These are phyloP conservation scores for Deilephila elpenor DNA, from an alignment of 2,888 invertebrate species.

Conservation along the genomic window DNA sequence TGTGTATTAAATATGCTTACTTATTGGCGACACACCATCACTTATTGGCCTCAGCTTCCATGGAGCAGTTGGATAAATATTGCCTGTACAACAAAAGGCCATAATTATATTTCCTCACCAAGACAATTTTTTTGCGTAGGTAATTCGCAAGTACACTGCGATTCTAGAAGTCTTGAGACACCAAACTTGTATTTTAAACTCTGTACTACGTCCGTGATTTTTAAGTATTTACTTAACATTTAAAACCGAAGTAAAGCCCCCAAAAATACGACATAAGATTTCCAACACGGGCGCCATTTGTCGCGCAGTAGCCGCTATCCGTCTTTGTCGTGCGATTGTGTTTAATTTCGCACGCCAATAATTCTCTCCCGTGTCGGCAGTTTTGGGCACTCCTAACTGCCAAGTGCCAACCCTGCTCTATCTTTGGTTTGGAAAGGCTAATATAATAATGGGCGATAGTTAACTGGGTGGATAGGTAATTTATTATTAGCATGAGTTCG, in stretches of 20 bases:
- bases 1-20: no score
- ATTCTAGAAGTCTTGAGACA: no score
- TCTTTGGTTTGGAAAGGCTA: slow-evolving; percentile 27
- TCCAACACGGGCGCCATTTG: slow-evolving; percentile 2
- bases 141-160: no score
- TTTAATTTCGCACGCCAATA: slow-evolving; percentile 32
- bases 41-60: no score
- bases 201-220: no score
- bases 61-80: no score
- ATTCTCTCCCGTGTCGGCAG: slow-evolving; percentile 27
- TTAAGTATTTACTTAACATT: no score
- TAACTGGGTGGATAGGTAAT: neutral
- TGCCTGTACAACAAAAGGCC: no score
- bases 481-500: neutral
- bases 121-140: no score
- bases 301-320: slow-evolving; percentile 20
- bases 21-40: no score
- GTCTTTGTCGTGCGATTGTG: slow-evolving; percentile 26
- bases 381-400: slow-evolving; percentile 29
- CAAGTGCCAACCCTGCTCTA: slow-evolving; percentile 31
- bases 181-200: no score
- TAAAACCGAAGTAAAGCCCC: neutral
- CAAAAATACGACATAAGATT: neutral
- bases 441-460: slow-evolving; percentile 14
- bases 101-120: no score